A percentile compares a stretch with the other conserved stretches of the same genome.
These are phyloP conservation scores for Zaprionus inermis DNA, from an alignment of 1,140 invertebrate species.

Conservation along the genomic window DNA sequence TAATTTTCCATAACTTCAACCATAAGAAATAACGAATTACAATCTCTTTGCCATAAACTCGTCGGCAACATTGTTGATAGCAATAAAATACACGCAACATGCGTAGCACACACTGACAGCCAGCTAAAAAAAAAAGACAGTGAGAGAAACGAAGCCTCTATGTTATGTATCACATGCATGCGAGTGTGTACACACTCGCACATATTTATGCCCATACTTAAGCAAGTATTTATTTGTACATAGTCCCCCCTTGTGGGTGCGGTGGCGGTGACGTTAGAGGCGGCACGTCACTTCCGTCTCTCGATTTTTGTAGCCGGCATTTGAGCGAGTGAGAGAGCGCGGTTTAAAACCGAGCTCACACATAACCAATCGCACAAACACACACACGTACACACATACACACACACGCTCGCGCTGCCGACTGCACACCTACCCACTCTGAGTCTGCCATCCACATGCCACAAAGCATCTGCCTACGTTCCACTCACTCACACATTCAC, in stretches of 20 bases:
- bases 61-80: conserved; percentile 35
- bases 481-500: conserved; percentile 44
- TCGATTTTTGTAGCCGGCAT: conserved; percentile 60
- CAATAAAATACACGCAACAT: conserved; percentile 33
- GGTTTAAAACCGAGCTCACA: conserved; percentile 24
- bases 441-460: conserved; percentile 67
- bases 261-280: conserved; percentile 50
- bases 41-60: background rate
- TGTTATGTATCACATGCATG: background rate
- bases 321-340: conserved; percentile 26
- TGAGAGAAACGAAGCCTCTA: conserved; percentile 12
- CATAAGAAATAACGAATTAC: background rate
- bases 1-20: background rate
- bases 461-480: conserved; percentile 48
- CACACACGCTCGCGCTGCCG: background rate
- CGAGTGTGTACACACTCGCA: background rate
- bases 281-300: conserved; percentile 61
- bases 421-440: conserved; percentile 22
- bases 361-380: conserved; percentile 30
- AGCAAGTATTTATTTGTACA: conserved; percentile 16
- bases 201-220: conserved; percentile 9
- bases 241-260: conserved; percentile 57
- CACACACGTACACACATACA: background rate
- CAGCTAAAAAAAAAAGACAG: background rate
- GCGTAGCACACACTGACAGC: conserved; percentile 14